Base-by-base conservation (phyloP, 2,888 invertebrate species). In the Ptilodon capucinus region DNA sequence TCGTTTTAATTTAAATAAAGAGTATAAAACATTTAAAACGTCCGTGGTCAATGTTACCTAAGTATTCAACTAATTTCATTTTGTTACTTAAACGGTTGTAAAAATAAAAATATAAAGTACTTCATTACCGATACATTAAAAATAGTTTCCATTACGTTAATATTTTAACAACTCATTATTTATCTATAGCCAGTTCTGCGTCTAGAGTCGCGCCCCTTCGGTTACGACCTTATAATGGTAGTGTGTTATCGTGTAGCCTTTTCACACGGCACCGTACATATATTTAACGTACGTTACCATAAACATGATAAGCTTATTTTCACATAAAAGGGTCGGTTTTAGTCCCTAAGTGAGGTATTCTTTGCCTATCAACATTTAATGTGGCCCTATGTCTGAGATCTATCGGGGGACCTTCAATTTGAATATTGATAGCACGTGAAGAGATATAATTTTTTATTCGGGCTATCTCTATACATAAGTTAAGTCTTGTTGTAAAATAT, bases 261-360 rank as follows among this genome's bases (percentile, higher is more conserved):
- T 80, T 81, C 76, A 74, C 77, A 77, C 76, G 71, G 63, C 64
- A 59, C 54, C 71, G 66, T 68, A 61, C 71, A 75, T 77, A 81
- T 75, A 78, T 84, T 83, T 79, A 84, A 79, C 75, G 64, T 74
- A 60, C 81, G 73, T 75, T 77, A 79, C 77, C 79, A 86, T 85
- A 85, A 83, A 86, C 86, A 84, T 84, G 84, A 87, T 86, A 86
- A 86, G 84, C 86, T 84, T 87, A 86, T 88, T 86, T 80, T 70
- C 81, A 81, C 84, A 87, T 86, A 86, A 86, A 88, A 87, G 86
- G 87, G 86, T 86, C 83, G 80, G 56, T 64, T 64, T 72, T 72
- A 81, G 74, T 72, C 76, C 79, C 75, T 84, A 84, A 87, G 86
- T 84, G 84, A 82, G 79, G 83, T 77, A 86, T 87, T 87, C 84